Conservation (phyloP, 1,140 invertebrate species). For the Trichonephila clavipes region DNA sequence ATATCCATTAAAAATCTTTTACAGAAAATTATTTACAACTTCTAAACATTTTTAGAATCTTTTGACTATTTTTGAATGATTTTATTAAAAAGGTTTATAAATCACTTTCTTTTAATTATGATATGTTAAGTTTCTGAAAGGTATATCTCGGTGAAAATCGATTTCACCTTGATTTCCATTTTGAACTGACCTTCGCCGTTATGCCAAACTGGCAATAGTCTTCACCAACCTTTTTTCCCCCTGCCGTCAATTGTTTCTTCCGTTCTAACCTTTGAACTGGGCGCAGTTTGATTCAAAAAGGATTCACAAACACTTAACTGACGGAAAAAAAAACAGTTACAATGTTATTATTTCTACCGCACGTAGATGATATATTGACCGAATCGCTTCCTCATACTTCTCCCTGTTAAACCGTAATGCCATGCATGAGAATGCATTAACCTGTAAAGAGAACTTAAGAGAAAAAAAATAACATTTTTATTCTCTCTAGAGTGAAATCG, state of each 20-base stretch:
- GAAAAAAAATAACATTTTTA: background rate
- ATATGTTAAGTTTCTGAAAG: background rate
- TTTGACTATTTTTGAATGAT: background rate
- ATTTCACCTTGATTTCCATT: background rate
- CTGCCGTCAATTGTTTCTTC: background rate
- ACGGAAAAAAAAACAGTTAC: background rate
- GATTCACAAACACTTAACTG: slow-evolving; percentile 5
- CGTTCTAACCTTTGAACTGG: slow-evolving; percentile 14
- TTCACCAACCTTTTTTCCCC: background rate
- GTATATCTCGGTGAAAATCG: background rate
- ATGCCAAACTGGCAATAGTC: background rate
- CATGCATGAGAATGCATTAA: slow-evolving; percentile 48
- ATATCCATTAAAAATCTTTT: no score
- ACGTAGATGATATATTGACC: background rate
- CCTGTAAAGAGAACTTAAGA: background rate
- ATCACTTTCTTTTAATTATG: background rate
- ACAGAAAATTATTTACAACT: no score
- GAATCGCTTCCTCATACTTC: slow-evolving; percentile 30
- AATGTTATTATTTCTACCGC: background rate
- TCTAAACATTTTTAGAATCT: no score
- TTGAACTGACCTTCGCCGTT: background rate
- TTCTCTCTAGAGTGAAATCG: background rate
- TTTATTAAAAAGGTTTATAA: background rate
- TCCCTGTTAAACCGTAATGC: background rate
- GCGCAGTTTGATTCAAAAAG: slow-evolving; percentile 37